phyloP scores from a whole-genome alignment of 1,140 invertebrate genomes.

The Drosophila subobscura region DNA sequence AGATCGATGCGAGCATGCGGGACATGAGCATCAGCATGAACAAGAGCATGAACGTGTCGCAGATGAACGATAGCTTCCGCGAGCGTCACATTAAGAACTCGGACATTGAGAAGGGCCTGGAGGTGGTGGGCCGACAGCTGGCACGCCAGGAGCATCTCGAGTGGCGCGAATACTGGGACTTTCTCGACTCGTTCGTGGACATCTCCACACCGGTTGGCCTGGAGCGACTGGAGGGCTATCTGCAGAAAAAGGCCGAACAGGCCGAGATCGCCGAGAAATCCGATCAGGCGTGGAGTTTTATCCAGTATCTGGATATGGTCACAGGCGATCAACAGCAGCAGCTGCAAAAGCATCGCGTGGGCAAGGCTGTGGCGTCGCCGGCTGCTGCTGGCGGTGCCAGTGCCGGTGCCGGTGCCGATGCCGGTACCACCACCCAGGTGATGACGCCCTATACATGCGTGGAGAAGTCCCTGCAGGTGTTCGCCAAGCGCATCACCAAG shows the following conservation, averaged over 20 bases:
- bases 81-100: slow-evolving; percentile 86
- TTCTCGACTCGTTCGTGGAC: slow-evolving; percentile 91
- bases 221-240: slow-evolving; percentile 88
- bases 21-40: slow-evolving; percentile 5
- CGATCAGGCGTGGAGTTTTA: slow-evolving; percentile 18
- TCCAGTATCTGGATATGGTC: slow-evolving; percentile 46
- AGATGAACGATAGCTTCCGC: slow-evolving; percentile 57
- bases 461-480: slow-evolving; percentile 88
- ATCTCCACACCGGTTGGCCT: slow-evolving; percentile 89
- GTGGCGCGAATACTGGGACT: slow-evolving; percentile 97
- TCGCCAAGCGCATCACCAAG: slow-evolving; percentile 87
- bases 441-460: slow-evolving; percentile 86
- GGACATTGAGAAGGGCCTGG: slow-evolving; percentile 93
- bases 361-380: not conserved
- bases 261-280: slow-evolving; percentile 26
- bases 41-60: slow-evolving; percentile 19
- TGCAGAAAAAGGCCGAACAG: slow-evolving; percentile 84
- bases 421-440: slow-evolving; percentile 33
- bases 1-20: too few relatives aligned
- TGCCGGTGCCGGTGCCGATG: not conserved
- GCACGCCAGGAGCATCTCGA: slow-evolving; percentile 89
- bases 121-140: slow-evolving; percentile 90
- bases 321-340: slow-evolving; percentile 10
- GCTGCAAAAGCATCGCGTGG: not conserved
- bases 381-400: not conserved